Conservation (phyloP, 92 coral and sea anemone genomes). For the Muricea muricata region DNA sequence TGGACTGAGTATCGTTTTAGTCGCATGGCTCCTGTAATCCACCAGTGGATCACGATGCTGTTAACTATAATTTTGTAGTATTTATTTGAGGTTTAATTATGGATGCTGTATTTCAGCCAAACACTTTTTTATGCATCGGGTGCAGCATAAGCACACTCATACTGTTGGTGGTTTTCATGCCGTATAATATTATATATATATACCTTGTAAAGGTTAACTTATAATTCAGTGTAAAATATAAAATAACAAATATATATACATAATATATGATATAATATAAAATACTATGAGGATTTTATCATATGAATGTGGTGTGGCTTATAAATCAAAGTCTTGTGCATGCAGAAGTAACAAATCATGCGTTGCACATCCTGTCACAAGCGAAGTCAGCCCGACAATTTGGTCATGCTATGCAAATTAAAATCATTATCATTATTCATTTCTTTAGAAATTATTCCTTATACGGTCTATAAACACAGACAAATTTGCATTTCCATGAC, state of each 20-base stretch:
- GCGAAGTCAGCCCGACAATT: too few species aligned
- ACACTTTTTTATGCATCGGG: not conserved
- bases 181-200: not conserved
- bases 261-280: conserved; percentile 4
- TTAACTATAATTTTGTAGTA: not conserved
- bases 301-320: not conserved
- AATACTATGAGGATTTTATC: not conserved
- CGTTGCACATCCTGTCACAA: too few species aligned
- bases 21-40: too few species aligned
- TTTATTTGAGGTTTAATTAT: not conserved
- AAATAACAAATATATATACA: not conserved
- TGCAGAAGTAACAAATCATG: too few species aligned
- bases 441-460: too few species aligned
- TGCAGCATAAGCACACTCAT: not conserved
- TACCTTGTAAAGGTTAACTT: conserved; percentile 36
- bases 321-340: too few species aligned
- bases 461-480: too few species aligned
- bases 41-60: not conserved
- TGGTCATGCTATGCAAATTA: too few species aligned
- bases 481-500: too few species aligned
- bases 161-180: not conserved
- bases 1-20: too few species aligned
- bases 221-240: conserved; percentile 17
- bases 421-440: too few species aligned
- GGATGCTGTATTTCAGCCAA: not conserved